Evolutionary conservation across 2,113 vertebrate species (phyloP), one percentile per base, ranked within the genome.

Genomic region (Lophura nycthemera): DNA sequence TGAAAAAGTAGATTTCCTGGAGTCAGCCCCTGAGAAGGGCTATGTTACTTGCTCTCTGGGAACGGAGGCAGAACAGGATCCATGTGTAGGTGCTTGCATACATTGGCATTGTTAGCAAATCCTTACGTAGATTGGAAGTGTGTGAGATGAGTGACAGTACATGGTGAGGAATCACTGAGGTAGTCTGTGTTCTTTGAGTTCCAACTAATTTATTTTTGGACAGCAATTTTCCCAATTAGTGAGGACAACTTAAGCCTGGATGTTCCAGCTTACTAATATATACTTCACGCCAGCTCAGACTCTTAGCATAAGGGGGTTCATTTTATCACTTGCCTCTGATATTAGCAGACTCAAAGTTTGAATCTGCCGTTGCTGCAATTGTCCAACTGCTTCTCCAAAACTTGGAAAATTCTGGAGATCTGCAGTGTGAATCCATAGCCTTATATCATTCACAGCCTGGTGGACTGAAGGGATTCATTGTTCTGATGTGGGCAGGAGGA

Each of bases 391-490:
- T 91, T 67, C 72, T 50, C 30, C 73, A 75, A 86, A 91, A 67
- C 48, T 13, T 42, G 32, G 34, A 92, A 93, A 74, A 57, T 48
- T 79, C 56, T 83, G 71, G n/a, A 83, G 50, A 50, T 86, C 60
- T 83, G 36, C 82, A 83, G 64, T 17, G 24, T 64, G 57, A 91
- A 86, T 64, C 83, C 32, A 34, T 43, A 61, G 36, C 67, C 29
- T 92, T 81, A 14, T 69, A 88, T 75, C 85, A 32, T 69, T 83
- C 4, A 0, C 40, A 91, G 89, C 57, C 79, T 78, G 40, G 15
- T 72, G 59, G 22, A 69, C 71, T 95, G 93, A 95, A 96, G 85
- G 76, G 91, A 61, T 88, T 92, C 91, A 92, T 97, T 95, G 93
- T 97, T 96, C 94, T 81, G 36, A 15, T 95, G 57, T 56, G 70